Base-by-base conservation (phyloP, 1,140 invertebrate genomes). In the Zaprionus taronus region DNA sequence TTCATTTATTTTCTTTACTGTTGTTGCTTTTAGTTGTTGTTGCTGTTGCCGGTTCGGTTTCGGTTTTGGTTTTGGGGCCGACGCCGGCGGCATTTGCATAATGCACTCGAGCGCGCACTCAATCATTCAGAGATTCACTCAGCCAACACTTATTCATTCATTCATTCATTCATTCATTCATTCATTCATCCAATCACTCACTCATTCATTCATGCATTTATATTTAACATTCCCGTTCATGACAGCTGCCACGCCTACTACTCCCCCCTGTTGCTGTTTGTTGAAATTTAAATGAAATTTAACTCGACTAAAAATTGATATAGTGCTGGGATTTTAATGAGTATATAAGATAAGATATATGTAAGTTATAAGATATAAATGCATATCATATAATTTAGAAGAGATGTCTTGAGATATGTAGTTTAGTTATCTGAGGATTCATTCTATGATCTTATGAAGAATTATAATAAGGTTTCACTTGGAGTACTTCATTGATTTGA, bases 51-150 rank as follows among this genome's bases (percentile, higher is more conserved):
- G 47, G 22, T 44, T 31, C 20, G 41, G 51, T 53, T 57, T 63
- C 26, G 49, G 55, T 72, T 66, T 56, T 77, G 68, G 31, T 36
- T 49, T 26, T 22, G 65, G 26, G 56, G 36, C 57, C 66, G 58
- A 57, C 56, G 62, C 24, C 38, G 62, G 20, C 44, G 72, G 63
- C 61, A 77, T 80, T 80, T 80, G 77, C 73, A 77, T 77, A 80
- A 71, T 60, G 74, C 74, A 80, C 58, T 80, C 68, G 31, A 55
- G 64, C 68, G 69, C 69, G 49, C 79, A 61, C 44, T 79, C 67
- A 68, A 65, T 72, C 77, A 80, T 41, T 80, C 68, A 75, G 55
- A 47, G 76, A 67, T 14, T 65, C 61, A 69, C 31, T 67, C 63
- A 53, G 24, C 34, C 56, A 57, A 34, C 64, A 63, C 56, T 51